Evolutionary conservation across 2,888 invertebrate genomes (phyloP), one percentile per base, ranked within the genome.

Genomic region (Volucella zonaria): DNA sequence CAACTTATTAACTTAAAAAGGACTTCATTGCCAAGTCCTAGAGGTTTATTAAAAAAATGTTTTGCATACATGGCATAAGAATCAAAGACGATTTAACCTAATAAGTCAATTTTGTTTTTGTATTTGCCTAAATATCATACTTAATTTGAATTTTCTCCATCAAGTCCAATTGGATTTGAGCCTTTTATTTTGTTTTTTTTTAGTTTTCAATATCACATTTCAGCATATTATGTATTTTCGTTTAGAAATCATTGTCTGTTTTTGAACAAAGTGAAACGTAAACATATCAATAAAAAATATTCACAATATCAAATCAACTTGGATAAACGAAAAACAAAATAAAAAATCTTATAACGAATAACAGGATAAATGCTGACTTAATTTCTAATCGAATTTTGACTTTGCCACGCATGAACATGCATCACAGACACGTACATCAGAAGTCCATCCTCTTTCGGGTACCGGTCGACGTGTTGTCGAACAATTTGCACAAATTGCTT

Each of bases 401-500:
- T 88, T 82, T 31, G 85, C 87, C n/a, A 88, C 87, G 87, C 89
- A 89, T 45, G 88, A 89, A 89, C 96, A 96, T 15, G 92, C 90
- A 89, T 96, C 95, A 91, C 96, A 97, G 23, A 96, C 96, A 82
- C 96, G 92, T 2, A 96, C 96, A n/a, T 95, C 94, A 12, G 93
- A 93, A 9, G 92, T 91, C 96, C 96, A 96, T 75, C 96, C 96
- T 87, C 94, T 92, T 61, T 94, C 94, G 10, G 96, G 96, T 47
- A 96, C 96, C 3, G 95, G 93, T 87, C 94, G 93, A 18, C 93
- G 93, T 14, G 89, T 86, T 71, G 88, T 89, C 3, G 93, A 93
- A 88, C 94, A 94, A 77, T 91, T 91, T 68, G 93, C 93, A 90
- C 96, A 96, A 0, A 96, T 94, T 2, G 95, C 95, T 87, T 94